Base-by-base conservation (phyloP, 2,888 invertebrate genomes). In the Ichneumon xanthorius region DNA sequence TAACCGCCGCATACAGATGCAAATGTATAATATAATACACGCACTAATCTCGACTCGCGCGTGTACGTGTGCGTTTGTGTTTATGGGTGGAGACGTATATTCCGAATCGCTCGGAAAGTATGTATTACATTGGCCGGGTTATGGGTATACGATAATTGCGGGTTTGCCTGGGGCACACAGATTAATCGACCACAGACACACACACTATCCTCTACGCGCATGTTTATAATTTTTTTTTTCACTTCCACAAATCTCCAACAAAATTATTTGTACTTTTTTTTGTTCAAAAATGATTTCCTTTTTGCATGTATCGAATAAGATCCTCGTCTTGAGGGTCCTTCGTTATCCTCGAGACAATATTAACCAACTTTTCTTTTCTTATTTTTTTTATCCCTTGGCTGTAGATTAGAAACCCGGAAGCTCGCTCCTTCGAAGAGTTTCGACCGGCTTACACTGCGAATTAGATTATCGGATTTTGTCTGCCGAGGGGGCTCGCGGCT, bases 1-100 rank as follows among this genome's bases (percentile, higher is more conserved):
- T 65, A 80, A 73, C 65, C 72, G 80, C 73, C 45, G 19, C 72
- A 80, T 73, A 80, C 80, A 73, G 80, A 80, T 80, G 72, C 72
- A 73, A 73, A 80, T 80, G 45, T 55, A 73, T n/a, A 63, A 58
- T 58, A 58, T 58, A 58, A 58, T 33, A 63, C 61, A n/a, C 45
- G 45, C 26, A 58, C 58, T 58, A 58, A 58, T 63, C 61, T 30
- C 61, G 30, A 6, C 22, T 63, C 16, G 26, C 26, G 58, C 11
- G 19, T 58, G 11, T 19, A 14, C 26, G 26, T 61, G 30, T 61
- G 26, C 9, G 16, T 53, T 53, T 53, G 53, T 7, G 19, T 53
- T 19, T 45, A 14, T 45, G 45, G 16, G 45, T 30, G 61, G 30
- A 30, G 33, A 26, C 22, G 14, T 26, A n/a, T 63, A 63, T 30